Base-by-base conservation (phyloP, 2,888 invertebrate species). In the Andrena fulva region DNA sequence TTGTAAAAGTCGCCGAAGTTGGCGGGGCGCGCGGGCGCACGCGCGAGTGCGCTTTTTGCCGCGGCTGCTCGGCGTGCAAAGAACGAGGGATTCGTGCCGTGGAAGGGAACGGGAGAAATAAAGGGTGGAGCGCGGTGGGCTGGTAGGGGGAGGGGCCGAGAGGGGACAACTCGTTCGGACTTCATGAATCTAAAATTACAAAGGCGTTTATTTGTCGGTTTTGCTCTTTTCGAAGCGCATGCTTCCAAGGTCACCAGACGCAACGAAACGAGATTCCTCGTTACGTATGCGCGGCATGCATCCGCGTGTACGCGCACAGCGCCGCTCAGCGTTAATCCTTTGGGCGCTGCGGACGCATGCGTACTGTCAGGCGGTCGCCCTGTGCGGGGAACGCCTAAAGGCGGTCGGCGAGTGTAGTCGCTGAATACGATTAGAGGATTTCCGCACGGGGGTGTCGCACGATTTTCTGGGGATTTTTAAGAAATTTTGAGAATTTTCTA, bases 261-360 rank as follows among this genome's bases (percentile, higher is more conserved):
- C 85, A 86, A 84, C 72, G 72, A 81, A 80, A 87, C 77, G 77
- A 86, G 78, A 87, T 86, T 86, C 84, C 78, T 76, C 80, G 77
- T 82, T 85, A 75, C 82, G 77, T 82, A 78, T 81, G 77, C 85
- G 76, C 77, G 77, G 75, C 76, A 76, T 81, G 76, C 75, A 62
- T 24, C 56, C 72, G 67, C n/a, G 27, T 33, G 33, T 56, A 42
- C 71, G 52, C 72, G 66, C 70, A 75, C 67, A 27, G 52, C 63
- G 31, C 27, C 33, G 27, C 35, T 50, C 20, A 24, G 56, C 56
- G 56, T 56, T 10, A 24, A 24, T 24, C 56, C 56, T 56, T 56
- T 10, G 24, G 10, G 10, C 24, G 24, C 10, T 24, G 56, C 24
- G 56, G 24, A 56, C 20, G 54, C 54, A 20, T 54, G 20, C 20